Evolutionary conservation across 37 sponge, comb jelly and placozoan species (phyloP), one percentile per base, ranked within the genome.

Genomic region (Oopsacas minuta): DNA sequence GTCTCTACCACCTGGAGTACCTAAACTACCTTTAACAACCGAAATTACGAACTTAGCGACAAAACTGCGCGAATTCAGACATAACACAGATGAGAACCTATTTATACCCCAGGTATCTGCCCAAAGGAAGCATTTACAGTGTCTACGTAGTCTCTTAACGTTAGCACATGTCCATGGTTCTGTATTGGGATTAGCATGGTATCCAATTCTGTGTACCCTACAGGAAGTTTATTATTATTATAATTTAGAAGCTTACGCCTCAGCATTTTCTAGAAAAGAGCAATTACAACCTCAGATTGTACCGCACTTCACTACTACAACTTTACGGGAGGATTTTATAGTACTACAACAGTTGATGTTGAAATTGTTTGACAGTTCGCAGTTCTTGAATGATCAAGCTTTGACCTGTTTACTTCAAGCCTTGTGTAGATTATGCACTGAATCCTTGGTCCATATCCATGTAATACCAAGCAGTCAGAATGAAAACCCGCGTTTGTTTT

Each of bases 161-260:
- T 85, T 97, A 52, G 91, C 92, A 0, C 91, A 94, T 81, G 89
- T 86, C 82, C 91, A 94, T 87, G 97, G 95, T 10, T 87, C 90
- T 69, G 53, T 91, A 20, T 84, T 97, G 81, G 90, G 87, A 25
- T 23, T 88, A 8, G 92, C 90, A n/a, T 97, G 95, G 98, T 35
- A 86, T 38, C 83, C 94, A 25, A 38, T 94, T 8, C 88, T 97
- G 36, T 88, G 85, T 23, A 88, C 95, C 12, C 52, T 94, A 51
- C 95, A 91, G 61, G 92, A 89, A n/a, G 75, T 61, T 5, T 61
- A 61, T n/a, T 61, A 61, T 61, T 61, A 61, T n/a, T 61, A 61
- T n/a, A 61, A 61, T 61, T 12, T 61, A 61, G 75, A 61, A 61
- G 75, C 75, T 3, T 61, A 61, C 30, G 49, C 49, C 12, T 42